These are phyloP conservation scores for Penaeus monodon DNA, from an alignment of 2,888 invertebrate genomes.

Conservation along the genomic window DNA sequence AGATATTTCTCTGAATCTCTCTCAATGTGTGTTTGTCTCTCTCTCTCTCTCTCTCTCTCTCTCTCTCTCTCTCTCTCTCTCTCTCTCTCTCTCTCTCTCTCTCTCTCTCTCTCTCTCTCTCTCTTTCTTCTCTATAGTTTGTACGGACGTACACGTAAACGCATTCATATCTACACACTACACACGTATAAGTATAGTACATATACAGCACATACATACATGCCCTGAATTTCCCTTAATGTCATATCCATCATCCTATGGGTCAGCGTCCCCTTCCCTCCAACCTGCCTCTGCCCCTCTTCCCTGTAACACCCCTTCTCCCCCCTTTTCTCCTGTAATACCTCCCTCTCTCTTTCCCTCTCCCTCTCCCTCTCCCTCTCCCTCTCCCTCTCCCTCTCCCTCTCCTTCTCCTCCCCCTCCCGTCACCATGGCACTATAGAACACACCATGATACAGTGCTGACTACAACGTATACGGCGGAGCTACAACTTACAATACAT, in stretches of 20 bases:
- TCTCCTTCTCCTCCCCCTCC: not conserved
- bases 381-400: not conserved
- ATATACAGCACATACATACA: not conserved
- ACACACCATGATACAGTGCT: too few species aligned
- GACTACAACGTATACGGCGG: too few species aligned
- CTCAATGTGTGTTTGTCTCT: too few species aligned
- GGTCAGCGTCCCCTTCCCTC: too few species aligned
- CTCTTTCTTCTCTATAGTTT: too few species aligned
- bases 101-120: too few species aligned
- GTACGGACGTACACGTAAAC: not conserved
- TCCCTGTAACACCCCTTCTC: not conserved
- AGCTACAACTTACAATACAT: too few species aligned
- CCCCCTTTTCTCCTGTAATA: not conserved
- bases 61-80: too few species aligned
- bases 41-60: too few species aligned
- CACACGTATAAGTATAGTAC: slow-evolving; percentile 12
- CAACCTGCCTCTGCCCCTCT: not conserved
- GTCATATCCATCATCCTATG: not conserved
- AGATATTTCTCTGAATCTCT: too few species aligned
- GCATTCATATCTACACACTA: slow-evolving; percentile 20
- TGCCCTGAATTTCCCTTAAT: not conserved
- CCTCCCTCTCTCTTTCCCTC: not conserved
- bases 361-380: not conserved
- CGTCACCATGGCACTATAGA: too few species aligned
- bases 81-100: too few species aligned